Evolutionary conservation across 1,140 invertebrate genomes (phyloP), one percentile per base, ranked within the genome.

Genomic region (Berghia stephanieae): DNA sequence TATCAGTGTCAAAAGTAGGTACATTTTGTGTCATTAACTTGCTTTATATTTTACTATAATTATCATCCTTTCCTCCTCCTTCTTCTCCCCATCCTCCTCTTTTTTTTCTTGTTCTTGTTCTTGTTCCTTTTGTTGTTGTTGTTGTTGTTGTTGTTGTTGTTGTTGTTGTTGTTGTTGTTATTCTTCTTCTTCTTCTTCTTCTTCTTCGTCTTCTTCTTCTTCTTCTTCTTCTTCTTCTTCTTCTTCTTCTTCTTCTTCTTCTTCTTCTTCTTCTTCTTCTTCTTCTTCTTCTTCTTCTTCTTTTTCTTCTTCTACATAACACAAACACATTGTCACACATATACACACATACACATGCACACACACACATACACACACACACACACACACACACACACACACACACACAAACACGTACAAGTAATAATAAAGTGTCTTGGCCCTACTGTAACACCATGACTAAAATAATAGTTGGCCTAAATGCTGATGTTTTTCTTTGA

Each of bases 321-420:
- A 52, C 46, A 52, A 13, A 16, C 46, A 52, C 46, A 16, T 24
- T 16, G 13, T 16, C 55, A 60, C 55, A 6, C 55, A 60, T 4
- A 60, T 31, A 60, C 55, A 60, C 55, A 60, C 55, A 21, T 31
- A 60, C 55, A 69, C 67, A 69, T 38, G 4, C 31, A 69, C 67
- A 69, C 34, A 69, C 67, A 69, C 34, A 43, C 31, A 69, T 31
- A 21, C 55, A 60, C 55, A 60, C 55, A 60, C 55, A 60, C 55
- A 60, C 55, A 60, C 55, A 60, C 55, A 21, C 55, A 60, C 55
- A 60, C 55, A 21, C 55, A 60, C 55, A 60, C 55, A 60, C 55
- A 31, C 55, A 60, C 55, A 21, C 55, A 60, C 55, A 21, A n/a
- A 60, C 55, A 21, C 55, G 34, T 31, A 21, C 55, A 21, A n/a